Base-by-base conservation (phyloP, 2,888 invertebrate species). In the Mythimna loreyi region DNA sequence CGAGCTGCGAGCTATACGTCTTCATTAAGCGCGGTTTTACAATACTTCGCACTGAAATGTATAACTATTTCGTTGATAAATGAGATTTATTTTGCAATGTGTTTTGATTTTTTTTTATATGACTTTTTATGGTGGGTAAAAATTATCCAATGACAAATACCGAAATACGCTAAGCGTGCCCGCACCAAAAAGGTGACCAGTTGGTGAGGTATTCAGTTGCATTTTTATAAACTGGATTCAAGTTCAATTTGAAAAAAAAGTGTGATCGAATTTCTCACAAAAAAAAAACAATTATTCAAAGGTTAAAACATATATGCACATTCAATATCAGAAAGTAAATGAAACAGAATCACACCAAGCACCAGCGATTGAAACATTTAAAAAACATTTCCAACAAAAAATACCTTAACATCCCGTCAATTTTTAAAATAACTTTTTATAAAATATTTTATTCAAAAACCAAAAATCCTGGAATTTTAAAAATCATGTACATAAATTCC, bases 21-120 rank as follows among this genome's bases (percentile, higher is more conserved):
- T 86, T 85, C 85, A 85, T 87, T 85, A 71, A 67, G 21, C 25
- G 72, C 67, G 63, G 68, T 68, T 83, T 86, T 82, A 84, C 82
- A 79, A 36, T 61, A 19, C 23, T 75, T 81, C 75, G 84, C 80
- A 84, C 75, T 85, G 81, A 85, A 83, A 82, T 80, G 73, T 85
- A 80, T 53, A 78, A 78, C 78, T 74, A 81, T 85, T 84, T 73
- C 3, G 28, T 28, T 28, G 28, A 28, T 28, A 28, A 28, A 28
- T 28, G 28, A 28, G 28, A 4, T 28, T 28, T 28, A 28, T 28
- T 28, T 28, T 28, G 28, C 28, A 28, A 28, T 28, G 28, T 28
- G 4, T 28, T 28, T 28, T 28, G 28, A 28, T 28, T 28, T 28
- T 28, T 2, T 28, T 28, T 28, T 28, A 28, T 2, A 28, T 4